These are phyloP conservation scores for Fundulus diaphanus DNA, from an alignment of 2,797 vertebrate species.

Conservation along the genomic window DNA sequence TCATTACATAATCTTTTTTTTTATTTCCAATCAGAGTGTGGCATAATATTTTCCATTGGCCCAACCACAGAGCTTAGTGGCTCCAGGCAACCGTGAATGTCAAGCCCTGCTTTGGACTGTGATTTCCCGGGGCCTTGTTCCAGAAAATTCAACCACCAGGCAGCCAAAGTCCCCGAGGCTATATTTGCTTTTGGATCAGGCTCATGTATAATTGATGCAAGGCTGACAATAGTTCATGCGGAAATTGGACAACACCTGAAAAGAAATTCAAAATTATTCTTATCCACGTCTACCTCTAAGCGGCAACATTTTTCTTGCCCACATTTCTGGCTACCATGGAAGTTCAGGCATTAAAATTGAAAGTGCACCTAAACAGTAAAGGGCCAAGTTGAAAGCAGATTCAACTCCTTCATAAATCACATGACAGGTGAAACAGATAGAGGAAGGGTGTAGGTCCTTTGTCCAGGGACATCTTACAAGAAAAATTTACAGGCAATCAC, in stretches of 20 bases:
- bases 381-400: constrained; percentile 30
- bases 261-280: constrained; percentile 76
- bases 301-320: constrained; percentile 34
- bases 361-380: constrained; percentile 42
- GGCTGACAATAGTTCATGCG: constrained; percentile 73
- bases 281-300: constrained; percentile 51
- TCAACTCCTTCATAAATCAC: constrained; percentile 49
- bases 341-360: constrained; percentile 61
- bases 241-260: constrained; percentile 71
- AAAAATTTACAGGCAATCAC: constrained; percentile 32
- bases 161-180: constrained; percentile 58
- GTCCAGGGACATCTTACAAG: constrained; percentile 47
- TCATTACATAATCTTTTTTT: not conserved
- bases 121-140: constrained; percentile 61
- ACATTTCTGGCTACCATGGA: constrained; percentile 10
- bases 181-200: constrained; percentile 64
- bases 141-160: constrained; percentile 57
- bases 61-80: not conserved
- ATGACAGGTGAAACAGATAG: constrained; percentile 32
- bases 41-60: not conserved
- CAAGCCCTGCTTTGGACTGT: constrained; percentile 35
- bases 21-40: not conserved
- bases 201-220: constrained; percentile 78
- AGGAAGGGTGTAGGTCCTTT: constrained; percentile 34
- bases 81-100: not conserved